Evolutionary conservation across 2,797 vertebrate species (phyloP), one percentile per base, ranked within the genome.

Genomic region (Pangasius macronema): DNA sequence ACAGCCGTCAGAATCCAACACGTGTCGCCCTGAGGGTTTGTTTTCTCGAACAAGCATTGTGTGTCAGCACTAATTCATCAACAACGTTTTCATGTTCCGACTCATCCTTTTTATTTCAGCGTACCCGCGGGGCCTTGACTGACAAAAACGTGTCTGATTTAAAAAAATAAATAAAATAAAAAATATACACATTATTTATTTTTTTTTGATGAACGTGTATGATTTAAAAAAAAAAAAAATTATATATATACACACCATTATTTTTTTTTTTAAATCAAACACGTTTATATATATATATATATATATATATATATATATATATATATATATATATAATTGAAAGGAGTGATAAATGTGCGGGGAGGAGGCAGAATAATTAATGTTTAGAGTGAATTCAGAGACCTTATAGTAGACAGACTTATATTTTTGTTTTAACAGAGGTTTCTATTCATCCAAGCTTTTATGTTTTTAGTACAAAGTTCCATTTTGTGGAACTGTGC

Each of bases 41-140:
- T 42, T 57, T 55, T 33, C 67, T 77, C 65, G 8, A 83, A 51
- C 77, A 53, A 68, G 81, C 30, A 76, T 65, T 70, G 63, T 75
- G n/a, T 70, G 53, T 84, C 84, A 83, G 70, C 46, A 61, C 22
- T 73, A 82, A 84, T 76, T 68, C 75, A 84, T 36, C 10, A 18
- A 79, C 72, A 24, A 10, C 7, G 11, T 75, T 87, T 84, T 73
- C 51, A 59, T 85, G 84, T 49, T 42, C 82, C 14, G 20, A 39
- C 67, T 39, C 7, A 53, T 84, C 33, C 65, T 84, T 84, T 84
- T 72, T 36, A 57, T 81, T 10, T 72, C 57, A 65, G 10, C 22
- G 16, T 30, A 53, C 76, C 70, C 55, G 63, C 8, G 10, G 76
- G 70, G 51, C 39, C 16, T 9, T 30, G 33, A 49, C 20, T 53